phyloP scores from a whole-genome alignment of 2,888 invertebrate species.

The Ischnus inquisitorius region DNA sequence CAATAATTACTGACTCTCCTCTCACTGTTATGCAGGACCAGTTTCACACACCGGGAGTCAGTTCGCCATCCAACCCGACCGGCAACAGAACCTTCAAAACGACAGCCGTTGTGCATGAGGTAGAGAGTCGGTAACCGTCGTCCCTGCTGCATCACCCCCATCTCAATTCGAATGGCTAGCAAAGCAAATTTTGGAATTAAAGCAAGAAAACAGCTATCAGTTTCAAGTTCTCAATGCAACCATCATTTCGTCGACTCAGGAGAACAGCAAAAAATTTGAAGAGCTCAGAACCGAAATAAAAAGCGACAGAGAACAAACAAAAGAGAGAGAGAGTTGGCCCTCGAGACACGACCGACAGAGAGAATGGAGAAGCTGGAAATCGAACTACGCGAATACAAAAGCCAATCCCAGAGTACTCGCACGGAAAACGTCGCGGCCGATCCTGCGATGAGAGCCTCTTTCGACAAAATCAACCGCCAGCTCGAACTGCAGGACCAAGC shows the following conservation, averaged over 20 bases:
- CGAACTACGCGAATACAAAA: not conserved
- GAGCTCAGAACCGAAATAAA: not conserved
- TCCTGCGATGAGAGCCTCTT: not conserved
- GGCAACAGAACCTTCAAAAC: not conserved
- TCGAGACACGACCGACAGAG: not conserved
- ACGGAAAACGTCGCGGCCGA: not conserved
- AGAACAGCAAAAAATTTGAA: not conserved
- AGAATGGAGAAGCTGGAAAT: not conserved
- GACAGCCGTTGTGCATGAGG: not conserved
- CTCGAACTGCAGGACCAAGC: not conserved
- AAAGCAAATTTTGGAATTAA: too few species aligned
- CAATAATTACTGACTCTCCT: not conserved
- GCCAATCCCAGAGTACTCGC: not conserved
- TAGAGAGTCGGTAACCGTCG: not conserved
- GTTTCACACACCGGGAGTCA: not conserved
- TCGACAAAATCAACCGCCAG: not conserved
- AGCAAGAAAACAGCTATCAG: not conserved
- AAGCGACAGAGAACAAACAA: not conserved
- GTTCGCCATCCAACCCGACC: not conserved
- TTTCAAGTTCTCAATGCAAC: not conserved
- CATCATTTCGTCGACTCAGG: not conserved
- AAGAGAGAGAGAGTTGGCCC: not conserved
- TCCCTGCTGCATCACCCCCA: not conserved
- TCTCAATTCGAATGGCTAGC: too few species aligned
- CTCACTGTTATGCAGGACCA: not conserved